phyloP scores from a whole-genome alignment of 1,140 invertebrate genomes.

The Arion vulgaris region DNA sequence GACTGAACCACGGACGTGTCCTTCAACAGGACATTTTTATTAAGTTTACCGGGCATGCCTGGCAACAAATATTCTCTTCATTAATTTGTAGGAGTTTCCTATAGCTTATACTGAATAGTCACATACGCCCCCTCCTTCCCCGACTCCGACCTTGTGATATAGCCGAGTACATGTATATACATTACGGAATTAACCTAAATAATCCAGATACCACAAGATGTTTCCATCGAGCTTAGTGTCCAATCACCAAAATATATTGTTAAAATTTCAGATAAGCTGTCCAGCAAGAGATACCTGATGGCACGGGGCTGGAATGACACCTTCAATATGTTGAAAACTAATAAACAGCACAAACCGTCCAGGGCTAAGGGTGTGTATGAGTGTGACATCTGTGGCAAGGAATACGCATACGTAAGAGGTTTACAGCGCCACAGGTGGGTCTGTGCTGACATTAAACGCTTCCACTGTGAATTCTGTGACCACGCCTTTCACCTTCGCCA shows the following conservation, averaged over 20 bases:
- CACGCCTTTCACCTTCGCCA: neutral
- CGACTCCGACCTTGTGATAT: too few relatives aligned
- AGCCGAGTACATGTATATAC: too few relatives aligned
- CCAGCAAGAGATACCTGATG: neutral
- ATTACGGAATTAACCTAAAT: too few relatives aligned
- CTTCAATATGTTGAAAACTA: neutral
- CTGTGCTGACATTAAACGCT: slow-evolving; percentile 17
- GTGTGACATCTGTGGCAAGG: slow-evolving; percentile 17
- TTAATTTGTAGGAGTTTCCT: too few relatives aligned
- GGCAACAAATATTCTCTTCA: too few relatives aligned
- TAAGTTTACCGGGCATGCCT: too few relatives aligned
- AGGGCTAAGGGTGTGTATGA: slow-evolving; percentile 20
- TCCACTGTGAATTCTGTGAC: slow-evolving; percentile 20
- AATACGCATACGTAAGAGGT: slow-evolving; percentile 20
- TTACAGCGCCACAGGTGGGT: slow-evolving; percentile 20
- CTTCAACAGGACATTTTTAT: too few relatives aligned
- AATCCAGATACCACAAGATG: too few relatives aligned
- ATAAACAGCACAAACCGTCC: neutral
- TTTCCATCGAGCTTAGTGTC: too few relatives aligned
- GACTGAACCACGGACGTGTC: too few relatives aligned
- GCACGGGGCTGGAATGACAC: neutral
- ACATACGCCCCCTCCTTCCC: too few relatives aligned
- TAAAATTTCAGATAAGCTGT: neutral
- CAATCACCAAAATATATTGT: neutral
- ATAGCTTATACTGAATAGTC: too few relatives aligned